A percentile compares a stretch with the other conserved stretches of the same genome.
phyloP scores from a whole-genome alignment of 2,113 vertebrate genomes.

The Pelecanus crispus region DNA sequence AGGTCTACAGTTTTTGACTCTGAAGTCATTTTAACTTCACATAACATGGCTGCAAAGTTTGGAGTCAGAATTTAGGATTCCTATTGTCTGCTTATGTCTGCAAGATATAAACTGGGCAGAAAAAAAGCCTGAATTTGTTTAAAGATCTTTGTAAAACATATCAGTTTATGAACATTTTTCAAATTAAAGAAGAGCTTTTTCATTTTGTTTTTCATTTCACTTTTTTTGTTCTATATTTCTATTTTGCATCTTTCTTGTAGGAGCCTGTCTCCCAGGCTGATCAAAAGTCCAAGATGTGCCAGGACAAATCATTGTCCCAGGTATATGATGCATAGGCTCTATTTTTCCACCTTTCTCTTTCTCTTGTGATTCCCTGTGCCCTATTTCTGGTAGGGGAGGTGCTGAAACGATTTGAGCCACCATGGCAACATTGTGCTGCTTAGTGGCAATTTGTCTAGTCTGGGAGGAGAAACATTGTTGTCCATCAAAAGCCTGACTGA shows the following conservation, averaged over 20 bases:
- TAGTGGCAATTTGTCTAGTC: background rate
- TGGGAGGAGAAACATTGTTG: background rate
- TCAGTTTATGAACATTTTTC: background rate
- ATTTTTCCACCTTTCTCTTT: background rate
- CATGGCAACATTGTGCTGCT: background rate
- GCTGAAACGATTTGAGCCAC: background rate
- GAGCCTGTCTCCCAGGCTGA: background rate
- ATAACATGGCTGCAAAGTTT: background rate
- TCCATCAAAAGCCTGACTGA: background rate
- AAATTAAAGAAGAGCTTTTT: background rate
- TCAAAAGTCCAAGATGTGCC: background rate
- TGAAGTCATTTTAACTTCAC: background rate
- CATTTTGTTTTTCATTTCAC: background rate
- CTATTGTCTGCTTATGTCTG: background rate
- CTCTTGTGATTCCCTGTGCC: background rate
- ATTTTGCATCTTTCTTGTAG: background rate
- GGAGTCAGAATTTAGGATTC: background rate
- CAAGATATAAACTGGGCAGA: background rate
- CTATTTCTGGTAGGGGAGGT: background rate
- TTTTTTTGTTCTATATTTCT: background rate
- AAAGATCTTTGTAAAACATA: background rate
- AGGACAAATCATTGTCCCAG: background rate
- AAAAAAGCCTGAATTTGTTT: background rate
- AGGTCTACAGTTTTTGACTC: background rate
- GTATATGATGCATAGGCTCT: background rate